Base-by-base conservation (phyloP, 2,113 vertebrate species). In the Burhinus oedicnemus region DNA sequence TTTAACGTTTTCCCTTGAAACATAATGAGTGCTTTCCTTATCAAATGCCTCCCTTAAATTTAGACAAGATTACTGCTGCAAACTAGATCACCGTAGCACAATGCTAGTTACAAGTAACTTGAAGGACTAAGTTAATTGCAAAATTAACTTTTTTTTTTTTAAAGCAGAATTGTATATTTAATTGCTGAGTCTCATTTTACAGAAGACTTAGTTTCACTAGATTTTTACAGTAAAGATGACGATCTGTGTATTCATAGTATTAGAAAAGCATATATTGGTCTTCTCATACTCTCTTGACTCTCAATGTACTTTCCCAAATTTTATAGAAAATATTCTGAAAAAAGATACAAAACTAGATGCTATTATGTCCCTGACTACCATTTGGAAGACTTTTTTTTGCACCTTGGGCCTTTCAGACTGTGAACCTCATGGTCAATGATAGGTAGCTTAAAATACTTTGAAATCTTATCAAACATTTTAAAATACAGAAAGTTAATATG, bases 391-490 rank as follows among this genome's bases (percentile, higher is more conserved):
- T 15, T 57, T 64, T 58, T 66, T 65, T 65, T 42, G 54, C 87
- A 90, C 70, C 90, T 55, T 26, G 9, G 72, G 76, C 27, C 83
- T 94, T 93, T 94, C 93, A 95, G 49, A 62, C 40, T 84, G 70
- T 84, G 88, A 92, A 52, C 36, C n/a, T 92, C 83, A 91, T 4
- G n/a, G 90, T 60, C 89, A 95, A 16, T 21, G 76, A 93, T 5
- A 83, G 29, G 57, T 57, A 69, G 38, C 90, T 94, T 94, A 89
- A 94, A 95, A 93, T 85, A 74, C 91, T 94, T 96, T 95, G 84
- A 95, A 95, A 95, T 60, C 64, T 93, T 93, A 95, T 95, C 83
- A 93, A 97, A 97, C 81, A 91, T 91, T 93, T 94, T 91, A 91
- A 94, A 96, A 96, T 87, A 95, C 44, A 72, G 54, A 80, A 93